Base-by-base conservation (phyloP, 2,888 invertebrate genomes). In the Cantharis rustica region DNA sequence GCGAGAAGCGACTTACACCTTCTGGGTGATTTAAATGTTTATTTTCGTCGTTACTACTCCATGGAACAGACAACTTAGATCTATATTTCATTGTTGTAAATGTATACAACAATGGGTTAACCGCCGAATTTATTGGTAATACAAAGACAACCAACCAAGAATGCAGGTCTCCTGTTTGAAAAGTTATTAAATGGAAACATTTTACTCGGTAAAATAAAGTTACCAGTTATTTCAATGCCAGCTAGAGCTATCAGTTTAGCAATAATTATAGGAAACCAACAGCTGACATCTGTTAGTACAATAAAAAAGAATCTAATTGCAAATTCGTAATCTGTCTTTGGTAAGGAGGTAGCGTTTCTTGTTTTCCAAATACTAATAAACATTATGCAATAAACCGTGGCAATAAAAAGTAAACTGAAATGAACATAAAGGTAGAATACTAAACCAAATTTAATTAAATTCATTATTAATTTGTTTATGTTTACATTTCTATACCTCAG, bases 211-310 rank as follows among this genome's bases (percentile, higher is more conserved):
- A 68, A n/a, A 23, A 66, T 64, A n/a, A 71, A 83, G 87, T 87
- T 85, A 92, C 92, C 89, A 75, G 91, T 89, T 76, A 92, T 89
- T 79, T 89, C 87, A 71, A 90, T 87, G 68, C 90, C 88, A 61
- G 88, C 85, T 79, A 93, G 89, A 2, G 92, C 93, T 79, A 91
- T 86, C 68, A 92, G 88, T 86, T 94, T 94, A 75, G 93, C 88
- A 23, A 89, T 84, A 61, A 93, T 92, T 71, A 94, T 93, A 9
- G 94, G 94, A 13, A 91, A 90, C 94, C 94, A 94, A 84, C 94
- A 94, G 72, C 91, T 85, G n/a, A 91, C 91, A 84, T 94, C 92
- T 0, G 93, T 93, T 23, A 93, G 84, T 0, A 94, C 93, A 80
- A 94, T 93, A 83, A 93, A 90, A 84, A 93, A 93, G 85, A 94